Evolutionary conservation across 2,888 invertebrate species (phyloP), one percentile per base, ranked within the genome.

Genomic region (Conus canariensis): DNA sequence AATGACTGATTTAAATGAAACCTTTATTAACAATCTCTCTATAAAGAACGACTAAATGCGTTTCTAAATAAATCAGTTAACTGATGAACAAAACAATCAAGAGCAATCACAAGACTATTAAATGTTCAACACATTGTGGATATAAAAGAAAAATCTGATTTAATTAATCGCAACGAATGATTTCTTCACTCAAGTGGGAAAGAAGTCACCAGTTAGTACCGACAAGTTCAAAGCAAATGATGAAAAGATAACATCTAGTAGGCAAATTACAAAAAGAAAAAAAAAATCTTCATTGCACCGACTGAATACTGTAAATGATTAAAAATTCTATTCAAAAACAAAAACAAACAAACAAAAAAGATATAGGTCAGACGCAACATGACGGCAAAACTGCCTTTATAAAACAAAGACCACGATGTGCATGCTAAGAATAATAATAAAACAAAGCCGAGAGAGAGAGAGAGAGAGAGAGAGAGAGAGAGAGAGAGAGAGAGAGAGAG

Each of bases 1-100:
- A 77, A 77, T 8, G 7, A 25, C 0, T 80, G 9, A 30, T 80
- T 25, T 80, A 83, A 83, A 83, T 58, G 19, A 83, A 58, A 58
- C 58, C 58, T 83, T 83, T 83, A 83, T 83, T 83, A 22, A 83
- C 25, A 83, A 56, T 83, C 58, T 83, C 82, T 83, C 82, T 83
- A 83, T 83, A 22, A 56, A 58, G 77, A 80, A 80, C 30, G 30
- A 80, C 77, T 83, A 83, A 16, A 19, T 56, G 25, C 19, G 58
- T 22, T 10, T 58, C 82, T 83, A 83, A 58, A 22, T 6, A 83
- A 80, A 30, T 30, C 19, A 56, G 19, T 56, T 7, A 83, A 83
- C 6, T 19, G 58, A 83, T 19, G 5, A 16, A 82, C 16, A 19
- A 83, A 56, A 83, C 58, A 56, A 56, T 58, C 16, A 56, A 19